These are phyloP conservation scores for Arvicanthis niloticus DNA, from an alignment of 2,113 vertebrate species.

Conservation along the genomic window DNA sequence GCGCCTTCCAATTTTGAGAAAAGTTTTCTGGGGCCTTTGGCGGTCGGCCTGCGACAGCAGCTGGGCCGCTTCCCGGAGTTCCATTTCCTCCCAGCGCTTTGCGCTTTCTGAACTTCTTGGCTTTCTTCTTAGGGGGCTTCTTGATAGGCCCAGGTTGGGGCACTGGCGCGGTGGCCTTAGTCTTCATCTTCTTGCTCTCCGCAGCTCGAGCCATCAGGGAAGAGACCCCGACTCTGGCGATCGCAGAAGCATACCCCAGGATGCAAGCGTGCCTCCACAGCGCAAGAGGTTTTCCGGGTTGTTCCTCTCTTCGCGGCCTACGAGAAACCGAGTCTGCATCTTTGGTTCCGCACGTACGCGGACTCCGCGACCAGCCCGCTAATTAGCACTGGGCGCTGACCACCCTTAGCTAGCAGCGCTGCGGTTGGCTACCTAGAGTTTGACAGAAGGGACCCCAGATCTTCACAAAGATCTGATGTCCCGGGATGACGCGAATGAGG, in stretches of 20 bases:
- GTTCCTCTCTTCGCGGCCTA: not conserved
- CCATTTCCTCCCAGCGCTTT: not conserved
- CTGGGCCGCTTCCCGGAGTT: not conserved
- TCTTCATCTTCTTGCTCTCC: conserved; percentile 20
- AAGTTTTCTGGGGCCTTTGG: conserved; percentile 87
- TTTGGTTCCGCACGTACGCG: conserved; percentile 20
- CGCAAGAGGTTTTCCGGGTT: not conserved
- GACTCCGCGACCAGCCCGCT: not conserved
- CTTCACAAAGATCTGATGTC: not conserved
- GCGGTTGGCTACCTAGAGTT: too few relatives aligned
- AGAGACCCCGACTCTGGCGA: not conserved
- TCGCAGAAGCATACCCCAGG: not conserved
- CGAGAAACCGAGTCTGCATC: not conserved
- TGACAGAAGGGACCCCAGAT: fast-evolving
- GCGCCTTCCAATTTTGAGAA: conserved; percentile 94
- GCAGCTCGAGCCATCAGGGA: not conserved
- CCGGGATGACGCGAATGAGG: too few relatives aligned
- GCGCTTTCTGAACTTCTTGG: conserved; percentile 76
- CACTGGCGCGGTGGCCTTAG: not conserved
- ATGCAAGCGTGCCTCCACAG: fast-evolving
- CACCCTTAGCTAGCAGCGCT: too few relatives aligned
- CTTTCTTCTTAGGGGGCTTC: conserved; percentile 56
- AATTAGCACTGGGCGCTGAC: too few relatives aligned
- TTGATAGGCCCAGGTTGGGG: not conserved
- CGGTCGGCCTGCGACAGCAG: conserved; percentile 40